A percentile compares a stretch with the other conserved stretches of the same genome.
Conservation (phyloP, 2,113 vertebrate genomes). For the Coturnix japonica region DNA sequence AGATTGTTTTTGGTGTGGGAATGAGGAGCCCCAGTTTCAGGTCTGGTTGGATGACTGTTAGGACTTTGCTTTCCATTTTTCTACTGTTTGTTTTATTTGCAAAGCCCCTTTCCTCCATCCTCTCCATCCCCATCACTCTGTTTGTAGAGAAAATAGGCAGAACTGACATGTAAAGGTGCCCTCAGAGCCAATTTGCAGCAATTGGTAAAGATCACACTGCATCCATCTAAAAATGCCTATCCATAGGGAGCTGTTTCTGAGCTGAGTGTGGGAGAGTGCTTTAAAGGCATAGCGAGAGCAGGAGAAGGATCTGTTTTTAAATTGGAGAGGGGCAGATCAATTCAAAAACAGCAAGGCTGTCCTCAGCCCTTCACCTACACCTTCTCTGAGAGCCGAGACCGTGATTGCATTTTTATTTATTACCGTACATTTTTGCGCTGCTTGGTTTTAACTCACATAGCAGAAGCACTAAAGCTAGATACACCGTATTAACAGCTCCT, state of each 20-base stretch:
- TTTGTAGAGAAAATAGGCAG: conserved; percentile 49
- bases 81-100: conserved; percentile 49
- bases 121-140: conserved; percentile 25
- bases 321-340: not conserved
- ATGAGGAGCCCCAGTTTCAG: not conserved
- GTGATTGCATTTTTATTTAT: not conserved
- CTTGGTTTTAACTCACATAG: not conserved
- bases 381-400: not conserved
- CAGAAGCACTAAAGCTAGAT: not conserved
- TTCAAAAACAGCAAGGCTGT: conserved; percentile 5
- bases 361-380: not conserved
- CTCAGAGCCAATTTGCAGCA: conserved; percentile 66
- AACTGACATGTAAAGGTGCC: conserved; percentile 67
- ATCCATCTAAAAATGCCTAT: conserved; percentile 48
- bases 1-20: conserved; percentile 14
- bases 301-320: not conserved
- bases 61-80: not conserved
- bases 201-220: conserved; percentile 57
- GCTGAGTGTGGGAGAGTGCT: not conserved
- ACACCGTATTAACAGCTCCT: not conserved
- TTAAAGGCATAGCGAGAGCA: conserved; percentile 21
- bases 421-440: not conserved
- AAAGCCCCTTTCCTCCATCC: conserved; percentile 10
- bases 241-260: conserved; percentile 39
- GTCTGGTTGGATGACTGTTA: not conserved